A percentile compares a stretch with the other conserved stretches of the same genome.
Evolutionary conservation across 1,140 invertebrate genomes (phyloP).

Genomic region (Drosophila serrata): DNA sequence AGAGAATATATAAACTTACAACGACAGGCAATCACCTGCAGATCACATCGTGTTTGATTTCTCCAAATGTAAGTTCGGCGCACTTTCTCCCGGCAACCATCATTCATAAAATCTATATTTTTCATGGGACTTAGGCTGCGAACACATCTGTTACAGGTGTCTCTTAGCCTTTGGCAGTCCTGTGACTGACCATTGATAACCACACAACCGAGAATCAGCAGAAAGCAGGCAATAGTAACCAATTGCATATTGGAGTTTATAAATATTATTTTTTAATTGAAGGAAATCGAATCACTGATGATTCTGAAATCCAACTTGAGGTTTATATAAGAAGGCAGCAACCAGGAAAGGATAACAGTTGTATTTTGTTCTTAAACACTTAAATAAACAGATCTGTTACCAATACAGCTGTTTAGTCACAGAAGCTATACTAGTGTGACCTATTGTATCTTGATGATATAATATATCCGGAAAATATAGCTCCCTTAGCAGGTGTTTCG

Average conservation of each 20-base stretch:
- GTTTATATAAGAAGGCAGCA: slow-evolving; percentile 23
- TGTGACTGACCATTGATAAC: slow-evolving; percentile 19
- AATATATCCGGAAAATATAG: neutral
- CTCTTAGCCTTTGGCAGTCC: slow-evolving; percentile 34
- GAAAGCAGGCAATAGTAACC: slow-evolving; percentile 11
- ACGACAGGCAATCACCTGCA: slow-evolving; percentile 39
- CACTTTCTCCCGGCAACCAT: slow-evolving; percentile 46
- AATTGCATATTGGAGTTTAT: slow-evolving; percentile 40
- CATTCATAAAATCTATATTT: slow-evolving; percentile 34
- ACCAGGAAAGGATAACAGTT: neutral
- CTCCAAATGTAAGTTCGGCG: slow-evolving; percentile 18
- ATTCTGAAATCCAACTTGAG: neutral
- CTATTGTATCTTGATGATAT: neutral
- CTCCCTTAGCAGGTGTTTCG: slow-evolving; percentile 1
- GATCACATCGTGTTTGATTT: slow-evolving; percentile 42
- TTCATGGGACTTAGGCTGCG: slow-evolving; percentile 10
- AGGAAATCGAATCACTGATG: slow-evolving; percentile 4
- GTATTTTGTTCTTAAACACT: slow-evolving; percentile 2
- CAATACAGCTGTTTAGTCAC: slow-evolving; percentile 9
- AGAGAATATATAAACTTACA: slow-evolving; percentile 15
- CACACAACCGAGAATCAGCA: slow-evolving; percentile 37
- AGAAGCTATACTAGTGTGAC: neutral
- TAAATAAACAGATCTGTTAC: slow-evolving; percentile 10
- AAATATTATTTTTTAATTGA: neutral
- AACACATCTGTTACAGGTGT: slow-evolving; percentile 28